phyloP scores from a whole-genome alignment of 2,797 vertebrate species.

The Phrynocephalus guinanensis region DNA sequence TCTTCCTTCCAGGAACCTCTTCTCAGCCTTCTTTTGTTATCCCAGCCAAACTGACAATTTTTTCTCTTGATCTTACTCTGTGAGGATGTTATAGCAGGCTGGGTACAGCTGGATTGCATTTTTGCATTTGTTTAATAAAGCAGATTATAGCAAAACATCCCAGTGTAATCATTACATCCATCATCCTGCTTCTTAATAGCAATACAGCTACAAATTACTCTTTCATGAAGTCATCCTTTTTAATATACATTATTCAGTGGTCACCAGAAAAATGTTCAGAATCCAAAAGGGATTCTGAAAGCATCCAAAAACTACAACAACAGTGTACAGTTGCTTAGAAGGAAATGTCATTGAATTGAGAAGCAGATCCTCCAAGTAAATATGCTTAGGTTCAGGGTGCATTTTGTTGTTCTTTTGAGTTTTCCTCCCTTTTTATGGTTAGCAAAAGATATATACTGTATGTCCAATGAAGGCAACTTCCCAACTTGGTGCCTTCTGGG shows the following conservation, averaged over 20 bases:
- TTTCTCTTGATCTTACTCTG: not conserved
- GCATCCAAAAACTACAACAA: constrained; percentile 6
- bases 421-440: not conserved
- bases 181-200: constrained; percentile 40
- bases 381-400: not conserved
- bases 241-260: constrained; percentile 59
- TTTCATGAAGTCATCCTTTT: constrained; percentile 44
- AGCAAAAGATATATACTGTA: not conserved
- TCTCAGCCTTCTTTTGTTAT: not conserved
- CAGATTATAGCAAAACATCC: constrained; percentile 26
- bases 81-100: constrained; percentile 24
- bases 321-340: not conserved
- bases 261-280: constrained; percentile 41
- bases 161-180: constrained; percentile 49
- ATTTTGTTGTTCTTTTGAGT: not conserved
- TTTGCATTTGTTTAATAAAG: constrained; percentile 39
- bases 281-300: constrained; percentile 41
- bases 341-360: not conserved
- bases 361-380: constrained; percentile 27
- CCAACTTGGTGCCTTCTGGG: not conserved
- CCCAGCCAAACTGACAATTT: not conserved
- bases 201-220: constrained; percentile 29
- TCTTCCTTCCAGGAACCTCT: not conserved
- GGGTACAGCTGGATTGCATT: constrained; percentile 24
- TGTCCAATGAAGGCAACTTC: not conserved